A percentile compares a stretch with the other conserved stretches of the same genome.
phyloP scores from a whole-genome alignment of 2,113 vertebrate species.

The Anhinga rufa region DNA sequence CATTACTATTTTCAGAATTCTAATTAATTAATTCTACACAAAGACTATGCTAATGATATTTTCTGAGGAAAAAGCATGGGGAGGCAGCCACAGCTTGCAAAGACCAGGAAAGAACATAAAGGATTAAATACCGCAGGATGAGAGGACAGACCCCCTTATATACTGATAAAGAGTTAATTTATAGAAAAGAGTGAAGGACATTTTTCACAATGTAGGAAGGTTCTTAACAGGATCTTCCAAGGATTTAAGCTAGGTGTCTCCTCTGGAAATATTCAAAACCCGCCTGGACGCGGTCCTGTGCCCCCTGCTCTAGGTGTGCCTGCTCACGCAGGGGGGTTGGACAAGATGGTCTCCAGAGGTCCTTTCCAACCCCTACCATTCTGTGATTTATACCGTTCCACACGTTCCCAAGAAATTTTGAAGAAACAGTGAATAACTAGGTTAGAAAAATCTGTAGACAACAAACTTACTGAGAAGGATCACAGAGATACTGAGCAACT shows the following conservation, averaged over 20 bases:
- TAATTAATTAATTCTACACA: not conserved
- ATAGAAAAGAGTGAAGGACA: not conserved
- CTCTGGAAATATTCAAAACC: no score
- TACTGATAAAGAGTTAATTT: not conserved
- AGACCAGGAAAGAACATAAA: not conserved
- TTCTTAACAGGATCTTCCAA: not conserved
- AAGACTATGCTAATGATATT: not conserved
- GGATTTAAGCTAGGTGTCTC: not conserved
- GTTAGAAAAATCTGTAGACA: not conserved
- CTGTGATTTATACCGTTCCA: not conserved
- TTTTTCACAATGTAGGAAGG: not conserved
- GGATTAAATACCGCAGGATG: not conserved
- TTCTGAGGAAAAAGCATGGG: not conserved
- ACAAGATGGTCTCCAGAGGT: no score
- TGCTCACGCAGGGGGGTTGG: no score
- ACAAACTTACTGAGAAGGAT: not conserved
- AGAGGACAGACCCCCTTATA: not conserved
- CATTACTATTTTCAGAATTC: not conserved
- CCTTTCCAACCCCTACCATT: no score
- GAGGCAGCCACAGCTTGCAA: not conserved
- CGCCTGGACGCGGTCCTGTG: no score
- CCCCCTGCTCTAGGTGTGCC: no score
- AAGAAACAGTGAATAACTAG: not conserved
- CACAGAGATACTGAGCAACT: not conserved
- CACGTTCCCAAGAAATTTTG: not conserved